Evolutionary conservation across 2,888 invertebrate genomes (phyloP).

Genomic region (Gymnoscelis rufifasciata): DNA sequence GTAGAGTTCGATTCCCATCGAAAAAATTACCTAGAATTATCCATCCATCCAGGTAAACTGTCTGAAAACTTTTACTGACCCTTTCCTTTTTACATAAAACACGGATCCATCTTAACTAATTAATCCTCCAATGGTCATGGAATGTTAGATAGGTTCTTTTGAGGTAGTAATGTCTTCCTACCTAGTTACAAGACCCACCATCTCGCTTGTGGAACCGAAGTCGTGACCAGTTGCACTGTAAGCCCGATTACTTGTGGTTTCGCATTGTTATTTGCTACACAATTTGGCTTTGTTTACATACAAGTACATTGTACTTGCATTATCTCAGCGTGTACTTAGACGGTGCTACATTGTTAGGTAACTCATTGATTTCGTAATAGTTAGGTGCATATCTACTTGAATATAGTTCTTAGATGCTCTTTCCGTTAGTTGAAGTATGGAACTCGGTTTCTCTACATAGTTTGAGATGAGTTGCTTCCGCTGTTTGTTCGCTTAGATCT

Average conservation of each 20-base stretch:
- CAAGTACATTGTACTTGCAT: slow-evolving; percentile 19
- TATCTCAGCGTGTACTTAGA: slow-evolving; percentile 7
- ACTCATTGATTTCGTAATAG: slow-evolving; percentile 4
- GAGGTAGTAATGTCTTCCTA: neutral
- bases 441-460: too few species aligned
- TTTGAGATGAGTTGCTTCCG: too few species aligned
- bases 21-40: too few species aligned
- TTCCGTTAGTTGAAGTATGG: too few species aligned
- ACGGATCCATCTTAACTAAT: too few species aligned
- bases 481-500: too few species aligned
- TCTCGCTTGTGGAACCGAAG: slow-evolving; percentile 1
- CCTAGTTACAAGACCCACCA: slow-evolving; percentile 1
- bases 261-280: slow-evolving; percentile 28
- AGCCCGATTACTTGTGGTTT: slow-evolving; percentile 33
- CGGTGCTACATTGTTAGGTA: slow-evolving; percentile 1
- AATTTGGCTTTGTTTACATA: slow-evolving; percentile 31
- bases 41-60: too few species aligned
- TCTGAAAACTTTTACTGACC: too few species aligned
- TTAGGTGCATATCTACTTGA: neutral
- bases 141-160: too few species aligned
- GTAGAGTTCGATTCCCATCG: too few species aligned
- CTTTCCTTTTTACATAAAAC: too few species aligned
- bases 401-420: neutral
- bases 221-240: slow-evolving; percentile 27
- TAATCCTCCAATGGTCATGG: too few species aligned